Percentiles rank a stretch among this genome's conserved stretches.
These are phyloP conservation scores for Drosophila monieri DNA, from an alignment of 2,888 invertebrate species.

Conservation along the genomic window DNA sequence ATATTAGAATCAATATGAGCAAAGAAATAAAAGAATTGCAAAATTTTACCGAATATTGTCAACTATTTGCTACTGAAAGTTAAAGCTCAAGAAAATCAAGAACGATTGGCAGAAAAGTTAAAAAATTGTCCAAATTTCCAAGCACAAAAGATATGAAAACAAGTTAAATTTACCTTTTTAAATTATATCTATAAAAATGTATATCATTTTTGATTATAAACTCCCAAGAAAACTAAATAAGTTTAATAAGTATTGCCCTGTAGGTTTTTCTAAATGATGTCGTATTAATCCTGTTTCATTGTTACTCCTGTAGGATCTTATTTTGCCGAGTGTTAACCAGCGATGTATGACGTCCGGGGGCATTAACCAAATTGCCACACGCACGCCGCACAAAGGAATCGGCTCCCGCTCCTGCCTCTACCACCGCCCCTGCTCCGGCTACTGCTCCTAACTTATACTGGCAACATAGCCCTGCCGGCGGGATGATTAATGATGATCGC, in stretches of 20 bases:
- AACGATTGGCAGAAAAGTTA: too few species aligned
- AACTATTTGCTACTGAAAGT: too few species aligned
- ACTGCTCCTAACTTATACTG: background rate
- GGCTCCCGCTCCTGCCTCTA: background rate
- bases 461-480: constrained; percentile 27
- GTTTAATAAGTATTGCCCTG: background rate
- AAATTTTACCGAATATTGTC: too few species aligned
- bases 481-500: constrained; percentile 51
- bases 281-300: background rate
- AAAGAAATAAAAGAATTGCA: too few species aligned
- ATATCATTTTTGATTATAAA: too few species aligned
- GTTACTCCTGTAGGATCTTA: background rate
- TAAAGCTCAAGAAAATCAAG: too few species aligned
- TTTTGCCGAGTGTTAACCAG: constrained; percentile 7
- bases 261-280: background rate
- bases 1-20: too few species aligned
- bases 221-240: too few species aligned
- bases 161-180: too few species aligned
- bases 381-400: constrained; percentile 12
- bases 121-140: too few species aligned
- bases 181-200: too few species aligned
- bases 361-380: constrained; percentile 61
- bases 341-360: constrained; percentile 65
- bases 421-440: background rate
- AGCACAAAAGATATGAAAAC: too few species aligned